phyloP scores from a whole-genome alignment of 1,140 invertebrate species.

The Pseudomyrmex concolor region DNA sequence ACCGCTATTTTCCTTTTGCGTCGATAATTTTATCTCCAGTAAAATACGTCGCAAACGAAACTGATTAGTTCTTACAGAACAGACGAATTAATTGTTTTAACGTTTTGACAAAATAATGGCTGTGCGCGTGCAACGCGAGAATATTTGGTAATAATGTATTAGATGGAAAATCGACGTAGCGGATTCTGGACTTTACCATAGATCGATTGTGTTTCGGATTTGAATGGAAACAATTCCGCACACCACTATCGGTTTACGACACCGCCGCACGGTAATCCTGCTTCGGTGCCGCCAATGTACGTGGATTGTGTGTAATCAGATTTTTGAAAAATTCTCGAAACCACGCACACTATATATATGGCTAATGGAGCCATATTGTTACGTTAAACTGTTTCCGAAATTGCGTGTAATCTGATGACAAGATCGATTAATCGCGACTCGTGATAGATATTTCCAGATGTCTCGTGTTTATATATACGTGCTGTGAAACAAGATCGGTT shows the following conservation, averaged over 20 bases:
- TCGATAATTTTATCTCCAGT: neutral
- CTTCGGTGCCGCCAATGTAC: constrained; percentile 6
- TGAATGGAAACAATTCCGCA: constrained; percentile 52
- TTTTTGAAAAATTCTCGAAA: constrained; percentile 59
- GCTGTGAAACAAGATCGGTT: neutral
- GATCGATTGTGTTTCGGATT: constrained; percentile 45
- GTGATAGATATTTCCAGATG: neutral
- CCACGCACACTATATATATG: constrained; percentile 4
- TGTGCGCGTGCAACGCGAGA: constrained; percentile 1
- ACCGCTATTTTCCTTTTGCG: neutral
- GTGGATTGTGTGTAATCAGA: constrained; percentile 60
- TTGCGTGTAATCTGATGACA: constrained; percentile 53
- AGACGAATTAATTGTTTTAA: neutral
- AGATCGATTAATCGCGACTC: constrained; percentile 20
- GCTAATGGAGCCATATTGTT: constrained; percentile 52
- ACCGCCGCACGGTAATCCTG: constrained; percentile 40
- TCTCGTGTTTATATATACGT: neutral
- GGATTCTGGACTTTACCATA: constrained; percentile 13
- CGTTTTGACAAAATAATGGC: neutral
- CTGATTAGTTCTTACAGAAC: neutral
- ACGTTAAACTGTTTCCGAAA: constrained; percentile 49
- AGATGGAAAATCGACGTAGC: constrained; percentile 35
- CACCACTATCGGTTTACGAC: constrained; percentile 25
- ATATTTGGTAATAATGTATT: constrained; percentile 42
- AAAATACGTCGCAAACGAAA: neutral